Evolutionary conservation across 53 echinoderm and acorn worm species (phyloP), one percentile per base, ranked within the genome.

Genomic region (Echinometra lucunter): DNA sequence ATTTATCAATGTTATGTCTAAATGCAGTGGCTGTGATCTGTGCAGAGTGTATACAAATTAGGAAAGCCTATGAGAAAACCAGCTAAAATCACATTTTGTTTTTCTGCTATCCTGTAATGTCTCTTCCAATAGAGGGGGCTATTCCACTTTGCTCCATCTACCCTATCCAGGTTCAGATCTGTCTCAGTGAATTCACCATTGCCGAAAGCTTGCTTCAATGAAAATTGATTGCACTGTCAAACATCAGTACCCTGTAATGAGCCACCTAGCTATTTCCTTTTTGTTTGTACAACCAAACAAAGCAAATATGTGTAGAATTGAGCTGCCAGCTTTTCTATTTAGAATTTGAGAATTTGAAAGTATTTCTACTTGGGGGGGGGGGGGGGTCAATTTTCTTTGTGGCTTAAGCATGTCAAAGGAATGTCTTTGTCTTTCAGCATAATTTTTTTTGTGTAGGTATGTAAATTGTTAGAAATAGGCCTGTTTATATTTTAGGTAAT

Each of bases 61-160:
- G 15, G 35, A 72, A 70, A 70, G 72, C 10, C 34, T 53, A 53
- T 0, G 8, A 11, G 53, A 53, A 13, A 53, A 53, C 53, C 53
- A 53, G 13, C 53, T 58, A 15, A 58, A 9, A 58, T 58, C 58
- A 12, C 21, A 58, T 58, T 58, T 13, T 58, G 56, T 23, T 63
- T 0, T 63, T 1, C 63, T 63, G 53, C 63, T 21, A 63, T 15
- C 55, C 49, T 88, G 49, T 88, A 49, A 88, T 28, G 30, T 10
- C 30, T 88, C 32, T 56, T 0, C 45, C 83, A 53, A 32, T 55
- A 88, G 88, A 88, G 88, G 88, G 88, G 56, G 88, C 56, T 53
- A 32, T 88, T 53, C 55, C 32, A 88, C 88, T 88, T 28, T 88
- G 88, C 88, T 11, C 32, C 6, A 56, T 34, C 88, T 88, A 23